Evolutionary conservation across 2,113 vertebrate genomes (phyloP).

Genomic region (Lates calcarifer): DNA sequence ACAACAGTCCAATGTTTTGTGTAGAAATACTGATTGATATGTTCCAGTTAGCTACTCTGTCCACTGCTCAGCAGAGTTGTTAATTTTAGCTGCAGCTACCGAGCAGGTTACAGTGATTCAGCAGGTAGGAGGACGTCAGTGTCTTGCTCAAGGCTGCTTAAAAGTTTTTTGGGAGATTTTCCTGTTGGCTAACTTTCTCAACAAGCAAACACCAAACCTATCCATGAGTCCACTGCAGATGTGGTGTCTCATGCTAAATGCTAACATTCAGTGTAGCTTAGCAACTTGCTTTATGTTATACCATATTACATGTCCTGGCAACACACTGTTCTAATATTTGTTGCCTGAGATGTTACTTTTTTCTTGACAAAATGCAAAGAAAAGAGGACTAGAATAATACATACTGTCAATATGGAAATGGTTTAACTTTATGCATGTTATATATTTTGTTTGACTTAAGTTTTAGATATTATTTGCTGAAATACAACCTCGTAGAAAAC

Average conservation of each 20-base stretch:
- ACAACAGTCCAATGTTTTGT: not conserved
- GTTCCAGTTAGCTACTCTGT: not conserved
- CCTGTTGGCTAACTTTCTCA: not conserved
- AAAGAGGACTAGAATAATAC: not conserved
- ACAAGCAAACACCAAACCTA: not conserved
- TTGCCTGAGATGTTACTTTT: not conserved
- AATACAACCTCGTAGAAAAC: not conserved
- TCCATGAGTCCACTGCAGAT: not conserved
- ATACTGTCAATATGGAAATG: not conserved
- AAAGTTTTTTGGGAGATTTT: not conserved
- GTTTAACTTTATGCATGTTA: not conserved
- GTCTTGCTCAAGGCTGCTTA: not conserved
- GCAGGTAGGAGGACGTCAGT: not conserved
- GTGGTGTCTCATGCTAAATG: not conserved
- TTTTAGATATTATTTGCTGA: not conserved
- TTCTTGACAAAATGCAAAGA: not conserved
- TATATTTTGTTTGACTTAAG: not conserved
- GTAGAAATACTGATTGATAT: not conserved
- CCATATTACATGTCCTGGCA: not conserved
- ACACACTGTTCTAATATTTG: not conserved
- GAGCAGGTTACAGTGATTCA: constrained; percentile 15
- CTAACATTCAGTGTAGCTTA: not conserved
- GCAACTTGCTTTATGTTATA: not conserved
- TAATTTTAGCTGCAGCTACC: constrained; percentile 25
- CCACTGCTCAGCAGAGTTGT: not conserved